phyloP scores from a whole-genome alignment of 2,888 invertebrate genomes.

The Ormyrus labotus region DNA sequence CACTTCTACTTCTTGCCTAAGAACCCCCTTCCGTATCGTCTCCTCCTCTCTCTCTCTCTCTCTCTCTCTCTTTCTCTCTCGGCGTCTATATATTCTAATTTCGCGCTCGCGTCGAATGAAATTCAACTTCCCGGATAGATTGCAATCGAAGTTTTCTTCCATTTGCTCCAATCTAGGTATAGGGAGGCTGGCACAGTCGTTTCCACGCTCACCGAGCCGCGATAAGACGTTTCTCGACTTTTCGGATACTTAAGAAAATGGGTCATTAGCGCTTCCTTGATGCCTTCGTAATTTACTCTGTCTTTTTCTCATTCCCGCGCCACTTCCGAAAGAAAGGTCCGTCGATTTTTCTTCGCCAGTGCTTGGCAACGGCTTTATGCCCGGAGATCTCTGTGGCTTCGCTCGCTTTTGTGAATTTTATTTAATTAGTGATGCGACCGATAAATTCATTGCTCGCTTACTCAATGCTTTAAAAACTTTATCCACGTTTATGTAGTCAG shows the following conservation, averaged over 20 bases:
- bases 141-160: conserved; percentile 53
- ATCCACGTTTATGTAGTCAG: too few relatives aligned
- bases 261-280: conserved; percentile 34
- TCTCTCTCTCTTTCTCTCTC: not conserved
- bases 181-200: not conserved
- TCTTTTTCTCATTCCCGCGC: not conserved
- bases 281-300: conserved; percentile 23
- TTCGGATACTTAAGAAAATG: conserved; percentile 53
- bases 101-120: conserved; percentile 21
- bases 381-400: too few relatives aligned
- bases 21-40: not conserved
- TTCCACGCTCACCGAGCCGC: not conserved
- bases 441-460: too few relatives aligned
- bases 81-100: conserved; percentile 26
- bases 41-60: not conserved
- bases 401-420: too few relatives aligned
- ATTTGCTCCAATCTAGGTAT: conserved; percentile 34
- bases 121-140: conserved; percentile 37
- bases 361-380: too few relatives aligned
- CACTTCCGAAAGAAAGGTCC: too few relatives aligned
- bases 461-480: too few relatives aligned
- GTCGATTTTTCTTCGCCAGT: too few relatives aligned
- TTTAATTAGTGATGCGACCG: too few relatives aligned
- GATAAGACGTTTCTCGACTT: conserved; percentile 45
- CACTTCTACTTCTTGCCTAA: conserved; percentile 23